These are phyloP conservation scores for Lacerta agilis DNA, from an alignment of 2,797 vertebrate species.

Conservation along the genomic window DNA sequence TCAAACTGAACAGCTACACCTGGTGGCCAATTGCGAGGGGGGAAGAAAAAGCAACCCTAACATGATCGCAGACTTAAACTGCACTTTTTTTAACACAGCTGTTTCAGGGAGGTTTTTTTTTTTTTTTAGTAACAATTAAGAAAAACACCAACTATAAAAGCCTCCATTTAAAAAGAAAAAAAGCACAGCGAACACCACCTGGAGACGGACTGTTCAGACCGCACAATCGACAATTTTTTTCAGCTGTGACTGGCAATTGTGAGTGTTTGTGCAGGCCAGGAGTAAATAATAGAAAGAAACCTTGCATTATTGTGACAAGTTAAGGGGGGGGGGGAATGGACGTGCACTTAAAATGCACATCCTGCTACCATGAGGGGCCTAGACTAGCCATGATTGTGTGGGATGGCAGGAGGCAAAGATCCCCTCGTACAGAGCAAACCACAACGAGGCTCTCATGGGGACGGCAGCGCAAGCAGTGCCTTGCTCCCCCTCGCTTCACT, in stretches of 20 bases:
- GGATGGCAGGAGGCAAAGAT: too few species aligned
- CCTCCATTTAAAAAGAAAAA: not conserved
- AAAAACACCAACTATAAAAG: not conserved
- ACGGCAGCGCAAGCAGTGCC: not conserved
- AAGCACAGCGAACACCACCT: not conserved
- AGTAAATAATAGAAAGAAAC: not conserved
- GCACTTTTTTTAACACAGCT: not conserved
- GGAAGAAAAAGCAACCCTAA: not conserved
- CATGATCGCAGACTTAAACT: not conserved
- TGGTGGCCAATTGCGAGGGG: constrained; percentile 8
- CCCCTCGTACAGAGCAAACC: constrained; percentile 16
- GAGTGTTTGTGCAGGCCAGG: not conserved
- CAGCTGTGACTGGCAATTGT: too few species aligned
- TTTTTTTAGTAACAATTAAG: too few species aligned
- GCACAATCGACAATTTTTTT: too few species aligned
- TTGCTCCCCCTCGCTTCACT: not conserved
- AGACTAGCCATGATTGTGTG: not conserved
- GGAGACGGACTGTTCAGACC: not conserved
- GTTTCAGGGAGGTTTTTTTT: not conserved
- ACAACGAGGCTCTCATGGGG: not conserved
- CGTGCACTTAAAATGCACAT: not conserved
- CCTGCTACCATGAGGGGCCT: constrained; percentile 21
- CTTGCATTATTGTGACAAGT: not conserved
- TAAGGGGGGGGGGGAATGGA: not conserved
- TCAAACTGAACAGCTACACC: constrained; percentile 39